These are phyloP conservation scores for Potamarius usumacintae DNA, from an alignment of 2,113 vertebrate genomes.

Conservation along the genomic window DNA sequence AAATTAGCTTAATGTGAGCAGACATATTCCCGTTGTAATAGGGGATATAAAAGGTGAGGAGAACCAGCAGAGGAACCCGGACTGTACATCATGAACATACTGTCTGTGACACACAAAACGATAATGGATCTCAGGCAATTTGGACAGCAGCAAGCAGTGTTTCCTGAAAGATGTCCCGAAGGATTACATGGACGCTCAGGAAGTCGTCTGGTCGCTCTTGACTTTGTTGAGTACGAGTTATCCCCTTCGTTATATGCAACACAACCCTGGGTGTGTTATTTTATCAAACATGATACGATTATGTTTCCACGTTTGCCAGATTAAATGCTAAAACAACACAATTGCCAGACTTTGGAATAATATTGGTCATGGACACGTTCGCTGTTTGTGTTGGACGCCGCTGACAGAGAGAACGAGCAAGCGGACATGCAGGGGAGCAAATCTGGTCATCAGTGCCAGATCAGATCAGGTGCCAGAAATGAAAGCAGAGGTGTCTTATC, in stretches of 20 bases:
- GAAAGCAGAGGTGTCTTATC: slow-evolving; percentile 39
- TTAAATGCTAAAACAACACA: slow-evolving; percentile 30
- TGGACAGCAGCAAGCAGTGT: slow-evolving; percentile 25
- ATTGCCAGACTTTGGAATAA: slow-evolving; percentile 33
- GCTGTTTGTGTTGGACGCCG: slow-evolving; percentile 35
- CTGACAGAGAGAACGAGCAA: neutral
- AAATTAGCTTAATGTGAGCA: slow-evolving; percentile 79
- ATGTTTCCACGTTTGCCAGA: slow-evolving; percentile 34
- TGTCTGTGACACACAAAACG: slow-evolving; percentile 36
- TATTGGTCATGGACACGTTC: slow-evolving; percentile 5
- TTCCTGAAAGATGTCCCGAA: slow-evolving; percentile 40
- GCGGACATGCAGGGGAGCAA: neutral
- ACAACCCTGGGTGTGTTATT: slow-evolving; percentile 10
- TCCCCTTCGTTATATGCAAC: neutral
- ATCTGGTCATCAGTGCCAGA: slow-evolving; percentile 33
- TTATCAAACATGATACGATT: slow-evolving; percentile 16
- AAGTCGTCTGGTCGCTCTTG: neutral
- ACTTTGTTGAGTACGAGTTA: neutral
- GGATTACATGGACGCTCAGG: neutral
- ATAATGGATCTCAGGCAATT: slow-evolving; percentile 39
- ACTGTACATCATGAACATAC: slow-evolving; percentile 64
- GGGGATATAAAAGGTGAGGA: slow-evolving; percentile 76
- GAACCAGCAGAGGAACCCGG: slow-evolving; percentile 65
- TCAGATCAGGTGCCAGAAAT: slow-evolving; percentile 49
- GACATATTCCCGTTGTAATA: slow-evolving; percentile 77